Evolutionary conservation across 2,888 invertebrate species (phyloP).

Genomic region (Allophyes oxyacanthae): DNA sequence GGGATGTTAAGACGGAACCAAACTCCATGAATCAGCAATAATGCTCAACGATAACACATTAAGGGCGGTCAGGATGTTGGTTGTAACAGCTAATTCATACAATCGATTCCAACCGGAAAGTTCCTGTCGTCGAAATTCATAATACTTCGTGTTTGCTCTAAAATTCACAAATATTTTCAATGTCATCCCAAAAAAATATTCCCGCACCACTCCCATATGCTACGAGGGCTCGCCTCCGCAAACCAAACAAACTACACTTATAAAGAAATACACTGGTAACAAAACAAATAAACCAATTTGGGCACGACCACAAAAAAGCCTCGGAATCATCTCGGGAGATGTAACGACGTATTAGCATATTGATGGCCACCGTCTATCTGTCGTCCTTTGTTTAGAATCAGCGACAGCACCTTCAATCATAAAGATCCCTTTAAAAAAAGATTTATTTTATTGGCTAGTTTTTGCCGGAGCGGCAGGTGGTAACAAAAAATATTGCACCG

Average conservation of each 20-base stretch:
- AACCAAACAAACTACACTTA: slow-evolving; percentile 80
- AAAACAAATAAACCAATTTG: slow-evolving; percentile 88
- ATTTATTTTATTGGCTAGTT: slow-evolving; percentile 78
- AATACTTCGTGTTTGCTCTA: slow-evolving; percentile 53
- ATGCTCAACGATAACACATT: slow-evolving; percentile 61
- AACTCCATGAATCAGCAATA: slow-evolving; percentile 70
- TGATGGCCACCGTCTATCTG: slow-evolving; percentile 84
- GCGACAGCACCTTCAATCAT: slow-evolving; percentile 88
- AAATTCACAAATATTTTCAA: slow-evolving; percentile 59
- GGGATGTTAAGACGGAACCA: slow-evolving; percentile 65
- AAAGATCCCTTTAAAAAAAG: slow-evolving; percentile 78
- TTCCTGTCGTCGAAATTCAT: slow-evolving; percentile 55
- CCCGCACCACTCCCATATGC: slow-evolving; percentile 69
- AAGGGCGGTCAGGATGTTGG: slow-evolving; percentile 68
- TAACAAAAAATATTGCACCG: slow-evolving; percentile 67
- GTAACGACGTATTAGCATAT: slow-evolving; percentile 84
- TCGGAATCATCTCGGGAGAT: slow-evolving; percentile 73
- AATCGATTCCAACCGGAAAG: slow-evolving; percentile 58
- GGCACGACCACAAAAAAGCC: slow-evolving; percentile 78
- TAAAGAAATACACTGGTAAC: slow-evolving; percentile 82
- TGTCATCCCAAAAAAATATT: slow-evolving; percentile 46
- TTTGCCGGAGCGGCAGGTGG: slow-evolving; percentile 78
- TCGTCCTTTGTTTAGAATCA: slow-evolving; percentile 87
- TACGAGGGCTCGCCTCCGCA: slow-evolving; percentile 73
- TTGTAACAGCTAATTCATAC: slow-evolving; percentile 49